A percentile compares a stretch with the other conserved stretches of the same genome.
phyloP scores from a whole-genome alignment of 2,888 invertebrate species.

The Willowsia nigromaculata region DNA sequence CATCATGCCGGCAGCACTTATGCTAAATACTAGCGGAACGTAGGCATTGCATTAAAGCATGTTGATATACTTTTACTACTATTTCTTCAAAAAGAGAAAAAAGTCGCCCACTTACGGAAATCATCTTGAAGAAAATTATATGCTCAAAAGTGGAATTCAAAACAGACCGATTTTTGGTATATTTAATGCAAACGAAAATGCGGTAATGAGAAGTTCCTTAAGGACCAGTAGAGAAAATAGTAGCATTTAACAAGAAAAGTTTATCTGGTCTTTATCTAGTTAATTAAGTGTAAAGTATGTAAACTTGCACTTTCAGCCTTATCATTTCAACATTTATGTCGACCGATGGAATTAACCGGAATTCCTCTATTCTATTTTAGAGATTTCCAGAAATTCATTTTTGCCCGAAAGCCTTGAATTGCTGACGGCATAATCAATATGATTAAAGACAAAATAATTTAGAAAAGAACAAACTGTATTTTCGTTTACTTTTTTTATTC shows the following conservation, averaged over 20 bases:
- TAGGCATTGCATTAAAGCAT: background rate
- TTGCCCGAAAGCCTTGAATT: background rate
- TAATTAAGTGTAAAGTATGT: too few relatives aligned
- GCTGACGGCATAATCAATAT: constrained; percentile 41
- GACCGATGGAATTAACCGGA: too few relatives aligned
- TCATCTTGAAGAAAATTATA: background rate
- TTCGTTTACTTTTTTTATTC: too few relatives aligned
- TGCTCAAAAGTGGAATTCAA: background rate
- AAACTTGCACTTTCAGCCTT: too few relatives aligned
- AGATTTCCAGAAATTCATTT: too few relatives aligned
- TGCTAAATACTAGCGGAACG: too few relatives aligned
- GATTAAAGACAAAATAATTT: background rate
- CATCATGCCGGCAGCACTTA: constrained; percentile 45
- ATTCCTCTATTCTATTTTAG: too few relatives aligned
- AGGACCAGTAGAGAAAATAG: background rate
- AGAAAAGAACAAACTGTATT: too few relatives aligned
- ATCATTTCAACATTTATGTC: too few relatives aligned
- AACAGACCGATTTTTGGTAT: background rate
- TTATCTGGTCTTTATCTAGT: too few relatives aligned
- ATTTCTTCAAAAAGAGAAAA: background rate
- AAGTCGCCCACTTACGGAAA: background rate
- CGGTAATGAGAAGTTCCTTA: constrained; percentile 5
- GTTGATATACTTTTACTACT: background rate
- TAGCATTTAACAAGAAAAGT: constrained; percentile 1
- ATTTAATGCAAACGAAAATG: constrained; percentile 15